Percentiles rank a stretch among this genome's conserved stretches.
Conservation (phyloP, 2,797 vertebrate species). For the Liasis olivaceus region DNA sequence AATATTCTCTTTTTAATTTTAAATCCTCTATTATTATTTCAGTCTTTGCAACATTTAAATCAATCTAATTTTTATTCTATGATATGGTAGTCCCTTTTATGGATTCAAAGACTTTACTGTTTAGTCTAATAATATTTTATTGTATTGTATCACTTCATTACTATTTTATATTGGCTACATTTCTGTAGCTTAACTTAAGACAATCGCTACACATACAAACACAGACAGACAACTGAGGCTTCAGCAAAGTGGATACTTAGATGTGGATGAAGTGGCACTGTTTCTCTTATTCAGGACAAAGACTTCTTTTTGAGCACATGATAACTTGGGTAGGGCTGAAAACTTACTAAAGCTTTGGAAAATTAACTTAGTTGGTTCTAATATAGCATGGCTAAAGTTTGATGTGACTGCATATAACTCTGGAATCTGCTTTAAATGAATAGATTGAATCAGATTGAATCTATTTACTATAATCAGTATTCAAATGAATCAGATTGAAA, state of each 20-base stretch:
- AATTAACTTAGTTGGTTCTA: neutral
- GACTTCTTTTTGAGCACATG: neutral
- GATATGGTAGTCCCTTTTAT: neutral
- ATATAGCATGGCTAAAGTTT: neutral
- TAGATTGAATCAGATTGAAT: conserved; percentile 16
- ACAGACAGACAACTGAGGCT: neutral
- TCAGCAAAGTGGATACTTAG: neutral
- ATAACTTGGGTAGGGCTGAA: neutral
- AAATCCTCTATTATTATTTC: neutral
- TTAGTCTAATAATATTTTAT: neutral
- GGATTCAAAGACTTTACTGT: neutral
- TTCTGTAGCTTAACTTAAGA: neutral
- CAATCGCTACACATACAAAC: neutral
- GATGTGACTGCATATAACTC: neutral
- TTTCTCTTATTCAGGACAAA: neutral
- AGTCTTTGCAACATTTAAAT: neutral
- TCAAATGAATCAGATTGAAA: neutral
- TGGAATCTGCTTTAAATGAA: neutral
- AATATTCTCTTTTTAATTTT: neutral
- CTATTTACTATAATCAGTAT: conserved; percentile 3
- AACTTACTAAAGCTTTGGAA: neutral
- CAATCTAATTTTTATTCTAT: neutral
- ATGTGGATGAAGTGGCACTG: neutral
- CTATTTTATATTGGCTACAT: neutral
- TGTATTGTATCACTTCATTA: neutral